Base-by-base conservation (phyloP, 2,888 invertebrate species). In the Dioctria linearis region DNA sequence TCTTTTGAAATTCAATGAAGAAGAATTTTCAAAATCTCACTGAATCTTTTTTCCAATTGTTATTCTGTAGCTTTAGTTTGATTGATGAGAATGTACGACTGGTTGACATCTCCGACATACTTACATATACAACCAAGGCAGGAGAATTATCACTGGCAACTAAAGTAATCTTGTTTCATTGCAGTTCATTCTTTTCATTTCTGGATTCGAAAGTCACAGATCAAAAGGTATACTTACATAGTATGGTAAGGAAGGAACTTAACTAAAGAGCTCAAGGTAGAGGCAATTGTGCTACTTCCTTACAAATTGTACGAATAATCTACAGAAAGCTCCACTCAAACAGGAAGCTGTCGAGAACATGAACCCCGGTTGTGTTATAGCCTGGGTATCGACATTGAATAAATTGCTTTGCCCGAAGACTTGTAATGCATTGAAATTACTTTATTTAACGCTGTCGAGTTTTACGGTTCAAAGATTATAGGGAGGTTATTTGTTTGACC, bases 371-470 rank as follows among this genome's bases (percentile, higher is more conserved):
- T 4, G n/a, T 42, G 43, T 51, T 8, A n/a, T 40, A 39, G 25
- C 59, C 57, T 73, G 59, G 25, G 39, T 46, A 61, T 46, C 63
- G 63, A 49, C 76, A 43, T 76, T 63, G 63, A 49, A 76, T 76
- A 76, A 76, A 76, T 76, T 76, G 49, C 76, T 39, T 57, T 65
- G 78, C 37, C 78, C 78, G 65, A 78, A 5, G 78, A 39, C 39
- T 46, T 39, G 65, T 49, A 78, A 78, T 78, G 78, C 78, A 78
- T 78, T 78, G 78, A 78, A 78, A 78, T 78, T 78, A 49, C 78
- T 65, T 78, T 39, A 78, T 78, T 78, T 78, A 43, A 37, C 39
- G 51, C 40, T 13, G 67, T 43, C 46, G 46, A 37, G 46, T 13
- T 67, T 37, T 67, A 25, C n/a, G 25, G 40, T 13, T 65, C 42